phyloP scores from a whole-genome alignment of 2,797 vertebrate genomes.

The Crocidura indochinensis region DNA sequence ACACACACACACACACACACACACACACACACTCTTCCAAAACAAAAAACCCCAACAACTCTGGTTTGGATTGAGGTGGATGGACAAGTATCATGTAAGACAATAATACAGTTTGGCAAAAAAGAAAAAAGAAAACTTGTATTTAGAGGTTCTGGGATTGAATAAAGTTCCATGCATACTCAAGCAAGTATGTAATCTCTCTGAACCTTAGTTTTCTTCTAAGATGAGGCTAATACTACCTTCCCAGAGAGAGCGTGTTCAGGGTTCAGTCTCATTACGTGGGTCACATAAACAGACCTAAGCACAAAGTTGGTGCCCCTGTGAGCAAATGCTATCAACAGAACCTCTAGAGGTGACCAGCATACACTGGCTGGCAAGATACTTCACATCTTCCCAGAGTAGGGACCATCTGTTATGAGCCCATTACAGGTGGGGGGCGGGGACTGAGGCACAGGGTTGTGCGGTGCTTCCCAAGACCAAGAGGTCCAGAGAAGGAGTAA shows the following conservation, averaged over 20 bases:
- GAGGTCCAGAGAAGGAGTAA: too few relatives aligned
- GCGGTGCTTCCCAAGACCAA: not conserved
- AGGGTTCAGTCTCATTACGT: not conserved
- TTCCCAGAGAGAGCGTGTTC: not conserved
- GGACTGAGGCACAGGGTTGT: not conserved
- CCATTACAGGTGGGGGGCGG: not conserved
- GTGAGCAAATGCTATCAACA: too few relatives aligned
- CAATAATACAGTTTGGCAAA: not conserved
- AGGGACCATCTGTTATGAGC: not conserved
- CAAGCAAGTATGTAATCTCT: not conserved
- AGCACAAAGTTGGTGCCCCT: not conserved
- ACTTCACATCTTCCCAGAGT: not conserved
- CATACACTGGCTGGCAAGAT: too few relatives aligned
- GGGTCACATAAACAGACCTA: not conserved
- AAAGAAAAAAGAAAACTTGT: not conserved
- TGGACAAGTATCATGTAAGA: not conserved
- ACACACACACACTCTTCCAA: too few relatives aligned
- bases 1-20: too few relatives aligned
- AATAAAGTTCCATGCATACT: not conserved
- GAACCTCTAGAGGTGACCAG: not conserved
- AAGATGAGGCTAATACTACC: not conserved
- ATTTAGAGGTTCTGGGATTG: fast-evolving
- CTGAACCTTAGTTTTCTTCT: not conserved
- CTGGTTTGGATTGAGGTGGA: not conserved
- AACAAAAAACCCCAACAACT: not conserved